Evolutionary conservation across 2,113 vertebrate species (phyloP).

Genomic region (Sinocyclocheilus anophthalmus): DNA sequence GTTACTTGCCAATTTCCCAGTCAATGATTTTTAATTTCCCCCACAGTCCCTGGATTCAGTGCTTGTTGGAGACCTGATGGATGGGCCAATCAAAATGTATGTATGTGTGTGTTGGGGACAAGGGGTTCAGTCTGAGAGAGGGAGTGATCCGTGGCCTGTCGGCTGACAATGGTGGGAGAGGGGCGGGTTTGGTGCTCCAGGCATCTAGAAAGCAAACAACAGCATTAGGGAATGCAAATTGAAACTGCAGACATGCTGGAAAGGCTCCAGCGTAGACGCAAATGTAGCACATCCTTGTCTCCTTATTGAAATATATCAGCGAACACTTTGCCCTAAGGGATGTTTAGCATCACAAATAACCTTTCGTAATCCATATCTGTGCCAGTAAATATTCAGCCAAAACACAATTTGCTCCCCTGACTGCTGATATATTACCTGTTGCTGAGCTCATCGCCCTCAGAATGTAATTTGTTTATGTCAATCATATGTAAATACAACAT

Average conservation of each 20-base stretch:
- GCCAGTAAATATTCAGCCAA: not conserved
- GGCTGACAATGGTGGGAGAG: not conserved
- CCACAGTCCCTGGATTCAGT: conserved; percentile 59
- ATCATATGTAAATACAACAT: conserved; percentile 35
- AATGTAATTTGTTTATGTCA: conserved; percentile 31
- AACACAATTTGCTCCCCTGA: conserved; percentile 6
- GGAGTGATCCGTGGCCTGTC: conserved; percentile 27
- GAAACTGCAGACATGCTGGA: conserved; percentile 35
- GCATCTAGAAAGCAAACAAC: conserved; percentile 46
- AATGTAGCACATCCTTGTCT: conserved; percentile 17
- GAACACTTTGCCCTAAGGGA: conserved; percentile 21
- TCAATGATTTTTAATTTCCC: conserved; percentile 73
- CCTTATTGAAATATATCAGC: not conserved
- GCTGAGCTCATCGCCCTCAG: conserved; percentile 3
- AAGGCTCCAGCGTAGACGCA: not conserved
- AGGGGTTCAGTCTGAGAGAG: no score
- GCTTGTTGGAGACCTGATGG: conserved; percentile 69
- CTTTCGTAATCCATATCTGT: conserved; percentile 4
- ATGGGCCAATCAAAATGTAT: conserved; percentile 58
- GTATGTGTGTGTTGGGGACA: conserved; percentile 28
- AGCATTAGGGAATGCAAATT: conserved; percentile 52
- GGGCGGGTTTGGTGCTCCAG: conserved; percentile 18
- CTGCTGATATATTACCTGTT: conserved; percentile 29
- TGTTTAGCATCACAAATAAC: conserved; percentile 24
- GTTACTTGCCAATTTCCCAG: conserved; percentile 65